phyloP scores from a whole-genome alignment of 1,140 invertebrate genomes.

The Watersipora subatra region DNA sequence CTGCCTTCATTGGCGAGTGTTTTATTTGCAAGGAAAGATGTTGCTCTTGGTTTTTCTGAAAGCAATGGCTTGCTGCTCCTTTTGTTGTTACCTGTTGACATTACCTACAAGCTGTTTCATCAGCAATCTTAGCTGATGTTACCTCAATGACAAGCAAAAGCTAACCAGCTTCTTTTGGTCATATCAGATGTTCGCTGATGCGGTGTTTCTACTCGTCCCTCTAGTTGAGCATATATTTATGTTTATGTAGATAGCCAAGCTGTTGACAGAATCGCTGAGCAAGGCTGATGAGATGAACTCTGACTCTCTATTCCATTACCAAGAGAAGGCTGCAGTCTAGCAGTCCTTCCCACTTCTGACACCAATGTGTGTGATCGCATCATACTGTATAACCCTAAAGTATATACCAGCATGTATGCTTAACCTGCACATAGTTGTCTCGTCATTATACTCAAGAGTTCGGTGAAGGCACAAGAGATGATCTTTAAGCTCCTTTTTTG shows the following conservation, averaged over 20 bases:
- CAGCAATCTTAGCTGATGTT: not conserved
- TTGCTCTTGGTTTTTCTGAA: too few species aligned
- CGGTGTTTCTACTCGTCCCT: not conserved
- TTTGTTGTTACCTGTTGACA: not conserved
- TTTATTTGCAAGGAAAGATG: too few species aligned
- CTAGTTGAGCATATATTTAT: conserved; percentile 1
- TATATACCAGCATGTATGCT: too few species aligned
- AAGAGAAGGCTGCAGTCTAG: not conserved
- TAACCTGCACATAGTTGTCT: too few species aligned
- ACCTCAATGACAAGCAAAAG: not conserved
- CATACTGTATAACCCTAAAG: too few species aligned
- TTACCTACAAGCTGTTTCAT: not conserved
- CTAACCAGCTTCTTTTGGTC: not conserved
- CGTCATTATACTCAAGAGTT: too few species aligned
- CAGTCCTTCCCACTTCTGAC: too few species aligned
- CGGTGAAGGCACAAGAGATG: too few species aligned
- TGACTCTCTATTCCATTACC: conserved; percentile 22
- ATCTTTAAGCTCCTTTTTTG: too few species aligned
- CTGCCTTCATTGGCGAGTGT: too few species aligned
- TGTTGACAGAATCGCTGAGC: conserved; percentile 22
- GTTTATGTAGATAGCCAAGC: conserved; percentile 19
- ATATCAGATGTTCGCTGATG: not conserved
- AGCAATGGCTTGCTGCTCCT: too few species aligned
- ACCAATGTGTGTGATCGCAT: too few species aligned
- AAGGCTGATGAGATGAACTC: conserved; percentile 18